These are phyloP conservation scores for Drosophila busckii DNA, from an alignment of 1,140 invertebrate genomes.

Conservation along the genomic window DNA sequence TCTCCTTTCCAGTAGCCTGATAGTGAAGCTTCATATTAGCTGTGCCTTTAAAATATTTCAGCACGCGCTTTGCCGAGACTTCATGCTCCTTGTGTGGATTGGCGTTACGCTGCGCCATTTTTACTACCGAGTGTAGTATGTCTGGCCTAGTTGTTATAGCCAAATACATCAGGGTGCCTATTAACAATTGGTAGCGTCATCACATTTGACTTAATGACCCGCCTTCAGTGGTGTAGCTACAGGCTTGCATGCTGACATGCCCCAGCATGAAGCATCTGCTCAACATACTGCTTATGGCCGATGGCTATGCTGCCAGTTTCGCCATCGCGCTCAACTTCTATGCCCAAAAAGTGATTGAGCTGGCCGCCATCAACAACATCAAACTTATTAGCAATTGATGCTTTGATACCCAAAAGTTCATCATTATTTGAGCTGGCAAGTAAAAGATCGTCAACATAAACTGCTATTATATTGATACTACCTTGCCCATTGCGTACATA, in stretches of 20 bases:
- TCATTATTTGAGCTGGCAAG: neutral
- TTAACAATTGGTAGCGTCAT: no score
- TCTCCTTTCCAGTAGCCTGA: neutral
- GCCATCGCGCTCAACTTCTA: constrained; percentile 3
- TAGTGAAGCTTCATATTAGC: neutral
- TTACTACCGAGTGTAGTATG: neutral
- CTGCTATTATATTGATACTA: neutral
- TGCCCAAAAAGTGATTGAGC: neutral
- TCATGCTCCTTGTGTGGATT: constrained; percentile 2
- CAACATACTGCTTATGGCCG: neutral
- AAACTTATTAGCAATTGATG: neutral
- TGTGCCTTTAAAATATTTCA: neutral
- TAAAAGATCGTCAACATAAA: neutral
- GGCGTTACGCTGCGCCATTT: constrained; percentile 1
- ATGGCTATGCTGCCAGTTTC: constrained; percentile 9
- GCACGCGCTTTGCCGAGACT: neutral
- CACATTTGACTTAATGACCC: constrained; percentile 15
- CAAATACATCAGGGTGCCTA: no score
- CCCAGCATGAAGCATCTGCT: neutral
- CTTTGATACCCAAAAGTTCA: neutral
- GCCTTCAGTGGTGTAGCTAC: neutral
- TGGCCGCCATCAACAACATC: neutral
- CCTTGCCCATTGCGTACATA: constrained; percentile 31
- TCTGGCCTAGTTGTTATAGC: constrained; percentile 5
- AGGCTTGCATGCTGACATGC: neutral